Base-by-base conservation (phyloP, 2,113 vertebrate genomes). In the Scopus umbretta region DNA sequence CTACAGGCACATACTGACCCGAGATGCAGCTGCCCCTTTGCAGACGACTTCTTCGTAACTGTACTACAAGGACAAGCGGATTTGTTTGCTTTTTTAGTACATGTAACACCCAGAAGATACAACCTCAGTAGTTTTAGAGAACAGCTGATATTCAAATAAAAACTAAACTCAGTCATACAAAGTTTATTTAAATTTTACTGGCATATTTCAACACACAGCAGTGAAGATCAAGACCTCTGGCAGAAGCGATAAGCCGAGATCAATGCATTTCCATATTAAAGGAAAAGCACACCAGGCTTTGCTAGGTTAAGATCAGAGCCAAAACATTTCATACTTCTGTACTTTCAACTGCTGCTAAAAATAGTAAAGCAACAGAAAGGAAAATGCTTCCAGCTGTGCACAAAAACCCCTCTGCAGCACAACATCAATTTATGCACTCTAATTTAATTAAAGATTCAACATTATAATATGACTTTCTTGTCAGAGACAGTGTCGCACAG, bases 341-440 rank as follows among this genome's bases (percentile, higher is more conserved):
- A 90, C 89, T 96, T 96, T 85, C 89, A 96, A 83, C 91, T 83
- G 84, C 84, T 68, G 90, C 93, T 97, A 97, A 96, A 97, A 95
- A 97, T 94, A 97, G 85, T 19, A 66, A 68, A 85, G 91, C 91
- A 90, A 82, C 92, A 83, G 83, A 87, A 91, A 95, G 81, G 84
- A 95, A 96, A 92, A 93, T 1, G 83, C 74, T 95, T 93, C 93
- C 92, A 97, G 90, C 94, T 94, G 94, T 43, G 90, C 90, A 92
- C 63, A 79, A 88, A 93, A 95, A 95, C 85, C 92, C 92, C 93
- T 94, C 95, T 85, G 89, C 95, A 92, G 84, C 92, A 92, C 88
- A 95, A 95, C 92, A 97, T 80, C 91, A 95, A 90, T 94, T 92
- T 90, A 80, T 81, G 83, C 74, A 72, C 92, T 73, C 76, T 93